Evolutionary conservation across 2,888 invertebrate species (phyloP).

Genomic region (Galeopsomyia nigrocyanea): DNA sequence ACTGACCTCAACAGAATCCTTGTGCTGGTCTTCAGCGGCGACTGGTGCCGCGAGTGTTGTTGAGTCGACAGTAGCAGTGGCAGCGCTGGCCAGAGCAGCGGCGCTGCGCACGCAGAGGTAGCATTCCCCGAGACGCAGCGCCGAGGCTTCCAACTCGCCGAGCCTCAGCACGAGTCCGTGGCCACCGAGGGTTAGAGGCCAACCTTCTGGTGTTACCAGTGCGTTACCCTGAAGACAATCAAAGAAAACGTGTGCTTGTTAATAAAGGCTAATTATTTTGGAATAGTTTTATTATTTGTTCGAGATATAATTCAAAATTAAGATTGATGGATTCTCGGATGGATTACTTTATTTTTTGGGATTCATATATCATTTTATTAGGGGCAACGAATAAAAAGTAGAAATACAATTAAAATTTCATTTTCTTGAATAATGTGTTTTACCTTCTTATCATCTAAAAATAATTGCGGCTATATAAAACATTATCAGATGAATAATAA

Average conservation of each 20-base stretch:
- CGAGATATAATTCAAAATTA: too few relatives aligned
- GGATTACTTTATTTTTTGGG: too few relatives aligned
- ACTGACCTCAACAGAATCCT: too few relatives aligned
- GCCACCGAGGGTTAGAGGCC: conserved; percentile 76
- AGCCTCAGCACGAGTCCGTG: conserved; percentile 76
- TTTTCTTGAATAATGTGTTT: conserved; percentile 27
- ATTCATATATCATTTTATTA: too few relatives aligned
- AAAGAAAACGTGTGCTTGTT: conserved; percentile 4
- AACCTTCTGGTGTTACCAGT: conserved; percentile 73
- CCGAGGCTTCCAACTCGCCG: conserved; percentile 74
- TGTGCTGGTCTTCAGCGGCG: conserved; percentile 42
- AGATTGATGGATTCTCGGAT: too few relatives aligned
- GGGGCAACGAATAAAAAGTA: too few relatives aligned
- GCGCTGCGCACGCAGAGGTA: conserved; percentile 74
- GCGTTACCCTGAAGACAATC: conserved; percentile 71
- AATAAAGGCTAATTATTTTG: too few relatives aligned
- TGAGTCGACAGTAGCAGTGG: conserved; percentile 49
- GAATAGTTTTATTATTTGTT: too few relatives aligned
- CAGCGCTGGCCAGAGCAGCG: conserved; percentile 55
- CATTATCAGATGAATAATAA: too few relatives aligned
- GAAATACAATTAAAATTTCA: conserved; percentile 1
- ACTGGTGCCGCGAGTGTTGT: conserved; percentile 6
- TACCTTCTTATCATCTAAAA: too few relatives aligned
- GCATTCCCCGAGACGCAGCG: conserved; percentile 75
- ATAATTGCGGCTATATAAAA: too few relatives aligned